A percentile compares a stretch with the other conserved stretches of the same genome.
Conservation (phyloP, 1,140 invertebrate genomes). For the Ceratina japonica region DNA sequence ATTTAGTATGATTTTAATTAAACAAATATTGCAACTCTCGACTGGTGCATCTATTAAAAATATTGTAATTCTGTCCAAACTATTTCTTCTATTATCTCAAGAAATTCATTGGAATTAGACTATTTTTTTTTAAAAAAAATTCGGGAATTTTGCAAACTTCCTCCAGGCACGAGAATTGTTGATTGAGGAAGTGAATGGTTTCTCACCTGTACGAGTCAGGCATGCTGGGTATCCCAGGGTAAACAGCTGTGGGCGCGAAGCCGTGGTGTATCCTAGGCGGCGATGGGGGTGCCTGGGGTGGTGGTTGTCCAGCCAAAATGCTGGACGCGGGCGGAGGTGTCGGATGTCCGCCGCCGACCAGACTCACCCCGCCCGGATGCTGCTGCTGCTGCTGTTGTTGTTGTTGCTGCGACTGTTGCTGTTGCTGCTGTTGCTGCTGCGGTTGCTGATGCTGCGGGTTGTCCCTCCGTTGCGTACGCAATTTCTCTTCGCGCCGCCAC, state of each 20-base stretch:
- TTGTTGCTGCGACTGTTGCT: constrained; percentile 76
- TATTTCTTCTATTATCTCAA: too few species aligned
- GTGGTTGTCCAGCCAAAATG: constrained; percentile 71
- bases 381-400: constrained; percentile 75
- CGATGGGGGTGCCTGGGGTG: constrained; percentile 74
- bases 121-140: too few species aligned
- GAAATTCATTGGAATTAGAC: too few species aligned
- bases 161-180: too few species aligned
- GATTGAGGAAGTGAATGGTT: background rate
- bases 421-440: constrained; percentile 71
- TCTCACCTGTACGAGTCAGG: constrained; percentile 83
- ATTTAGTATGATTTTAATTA: too few species aligned
- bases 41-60: too few species aligned
- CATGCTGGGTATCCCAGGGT: constrained; percentile 79
- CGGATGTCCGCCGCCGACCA: constrained; percentile 78
- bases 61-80: too few species aligned
- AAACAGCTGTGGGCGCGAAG: constrained; percentile 75
- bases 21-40: too few species aligned
- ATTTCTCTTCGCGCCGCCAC: constrained; percentile 98
- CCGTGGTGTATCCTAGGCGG: constrained; percentile 77
- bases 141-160: too few species aligned
- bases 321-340: constrained; percentile 78
- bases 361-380: constrained; percentile 75
- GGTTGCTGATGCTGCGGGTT: constrained; percentile 72
- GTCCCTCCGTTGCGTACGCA: constrained; percentile 90